Evolutionary conservation across 2,888 invertebrate genomes (phyloP).

Genomic region (Pyrrhosoma nymphula): DNA sequence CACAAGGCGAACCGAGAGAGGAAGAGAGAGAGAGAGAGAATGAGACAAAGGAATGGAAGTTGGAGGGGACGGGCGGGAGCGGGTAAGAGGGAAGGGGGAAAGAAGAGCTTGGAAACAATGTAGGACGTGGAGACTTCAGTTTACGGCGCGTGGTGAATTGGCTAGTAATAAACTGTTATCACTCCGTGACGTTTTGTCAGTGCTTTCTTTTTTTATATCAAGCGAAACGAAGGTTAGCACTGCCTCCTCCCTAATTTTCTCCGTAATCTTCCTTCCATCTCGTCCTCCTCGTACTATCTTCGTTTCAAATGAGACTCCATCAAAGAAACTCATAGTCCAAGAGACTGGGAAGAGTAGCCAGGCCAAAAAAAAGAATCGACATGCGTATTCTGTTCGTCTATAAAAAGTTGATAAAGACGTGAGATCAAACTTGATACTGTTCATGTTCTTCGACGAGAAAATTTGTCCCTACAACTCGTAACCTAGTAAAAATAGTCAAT

Average conservation of each 20-base stretch:
- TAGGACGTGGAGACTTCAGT: neutral
- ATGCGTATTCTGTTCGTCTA: too few species aligned
- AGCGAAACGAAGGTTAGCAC: neutral
- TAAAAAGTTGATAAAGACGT: too few species aligned
- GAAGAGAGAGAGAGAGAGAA: neutral
- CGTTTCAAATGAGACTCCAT: too few species aligned
- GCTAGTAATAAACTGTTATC: constrained; percentile 4
- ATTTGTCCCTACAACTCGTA: too few species aligned
- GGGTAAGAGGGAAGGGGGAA: too few species aligned
- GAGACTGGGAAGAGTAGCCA: too few species aligned
- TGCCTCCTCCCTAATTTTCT: neutral
- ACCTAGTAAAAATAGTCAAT: too few species aligned
- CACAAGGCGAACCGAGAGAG: neutral
- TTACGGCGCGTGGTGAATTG: constrained; percentile 1
- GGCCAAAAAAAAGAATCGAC: too few species aligned
- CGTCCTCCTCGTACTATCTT: neutral
- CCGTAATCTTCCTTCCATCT: neutral
- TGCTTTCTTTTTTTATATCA: neutral
- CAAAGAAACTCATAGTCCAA: too few species aligned
- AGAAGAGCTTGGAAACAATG: neutral
- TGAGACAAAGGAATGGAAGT: neutral
- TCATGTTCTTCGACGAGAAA: too few species aligned
- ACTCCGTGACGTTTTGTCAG: neutral
- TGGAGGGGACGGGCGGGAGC: neutral
- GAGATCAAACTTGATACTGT: too few species aligned